phyloP scores from a whole-genome alignment of 2,113 vertebrate species.

The Istiophorus platypterus region DNA sequence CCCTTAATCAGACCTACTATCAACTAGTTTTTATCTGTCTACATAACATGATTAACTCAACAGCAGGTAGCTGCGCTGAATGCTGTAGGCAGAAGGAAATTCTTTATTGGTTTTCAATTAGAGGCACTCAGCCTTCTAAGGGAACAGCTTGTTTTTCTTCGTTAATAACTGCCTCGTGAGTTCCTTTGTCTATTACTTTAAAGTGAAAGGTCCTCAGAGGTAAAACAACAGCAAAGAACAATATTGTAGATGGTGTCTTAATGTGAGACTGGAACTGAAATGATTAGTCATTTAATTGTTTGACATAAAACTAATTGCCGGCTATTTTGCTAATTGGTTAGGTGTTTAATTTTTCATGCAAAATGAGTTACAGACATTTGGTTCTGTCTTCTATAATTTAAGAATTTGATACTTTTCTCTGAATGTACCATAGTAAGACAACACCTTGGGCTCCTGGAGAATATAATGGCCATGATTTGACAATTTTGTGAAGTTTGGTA shows the following conservation, averaged over 20 bases:
- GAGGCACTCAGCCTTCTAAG: background rate
- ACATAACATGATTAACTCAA: constrained; percentile 8
- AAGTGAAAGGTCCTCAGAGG: background rate
- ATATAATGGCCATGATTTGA: background rate
- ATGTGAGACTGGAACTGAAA: background rate
- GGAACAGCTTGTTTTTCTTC: constrained; percentile 3
- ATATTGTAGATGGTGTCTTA: background rate
- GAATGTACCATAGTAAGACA: too few relatives aligned
- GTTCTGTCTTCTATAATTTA: background rate
- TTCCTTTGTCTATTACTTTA: background rate
- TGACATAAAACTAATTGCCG: background rate
- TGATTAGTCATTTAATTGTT: background rate
- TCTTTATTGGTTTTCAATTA: constrained; percentile 43
- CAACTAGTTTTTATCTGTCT: background rate
- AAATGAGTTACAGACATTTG: too few relatives aligned
- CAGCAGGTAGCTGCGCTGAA: constrained; percentile 14
- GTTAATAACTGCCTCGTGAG: background rate
- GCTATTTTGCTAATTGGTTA: too few relatives aligned
- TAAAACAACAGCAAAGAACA: background rate
- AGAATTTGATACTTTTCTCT: background rate
- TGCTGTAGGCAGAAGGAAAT: constrained; percentile 15
- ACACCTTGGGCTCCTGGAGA: background rate
- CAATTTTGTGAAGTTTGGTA: background rate
- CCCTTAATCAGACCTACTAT: background rate
- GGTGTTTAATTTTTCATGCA: too few relatives aligned